Conservation (phyloP, 2,113 vertebrate genomes). For the Emydura subglobosa region DNA sequence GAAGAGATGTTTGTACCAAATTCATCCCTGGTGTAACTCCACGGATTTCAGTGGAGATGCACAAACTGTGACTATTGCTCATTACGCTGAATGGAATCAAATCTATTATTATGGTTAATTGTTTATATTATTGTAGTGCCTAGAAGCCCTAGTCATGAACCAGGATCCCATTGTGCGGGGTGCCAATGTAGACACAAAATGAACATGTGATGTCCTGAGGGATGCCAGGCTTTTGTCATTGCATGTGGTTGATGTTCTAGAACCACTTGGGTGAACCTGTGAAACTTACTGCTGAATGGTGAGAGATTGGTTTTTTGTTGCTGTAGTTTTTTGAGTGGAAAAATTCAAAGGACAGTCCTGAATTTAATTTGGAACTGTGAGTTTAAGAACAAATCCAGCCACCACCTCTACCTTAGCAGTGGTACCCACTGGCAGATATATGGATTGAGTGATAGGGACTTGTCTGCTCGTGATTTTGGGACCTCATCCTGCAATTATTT, state of each 20-base stretch:
- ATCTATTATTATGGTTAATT: background rate
- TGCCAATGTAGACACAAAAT: background rate
- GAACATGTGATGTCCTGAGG: background rate
- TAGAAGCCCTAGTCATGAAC: background rate
- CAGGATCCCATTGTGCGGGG: background rate
- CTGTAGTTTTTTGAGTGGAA: background rate
- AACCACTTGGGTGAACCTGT: rapidly evolving
- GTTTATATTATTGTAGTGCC: background rate
- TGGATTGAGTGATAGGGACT: background rate
- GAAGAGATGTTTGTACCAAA: background rate
- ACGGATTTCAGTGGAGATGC: background rate
- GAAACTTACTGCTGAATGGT: background rate
- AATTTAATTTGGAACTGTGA: background rate
- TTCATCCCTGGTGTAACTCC: background rate
- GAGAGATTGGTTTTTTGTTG: background rate
- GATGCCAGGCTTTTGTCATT: background rate
- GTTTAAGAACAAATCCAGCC: background rate
- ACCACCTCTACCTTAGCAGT: background rate
- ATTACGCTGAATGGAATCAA: rapidly evolving
- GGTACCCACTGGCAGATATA: background rate
- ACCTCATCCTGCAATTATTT: background rate
- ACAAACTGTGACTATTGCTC: background rate
- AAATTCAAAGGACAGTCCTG: background rate
- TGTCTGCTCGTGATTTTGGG: rapidly evolving
- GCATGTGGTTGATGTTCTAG: background rate